Evolutionary conservation across 1,140 invertebrate species (phyloP).

Genomic region (Macrobrachium rosenbergii): DNA sequence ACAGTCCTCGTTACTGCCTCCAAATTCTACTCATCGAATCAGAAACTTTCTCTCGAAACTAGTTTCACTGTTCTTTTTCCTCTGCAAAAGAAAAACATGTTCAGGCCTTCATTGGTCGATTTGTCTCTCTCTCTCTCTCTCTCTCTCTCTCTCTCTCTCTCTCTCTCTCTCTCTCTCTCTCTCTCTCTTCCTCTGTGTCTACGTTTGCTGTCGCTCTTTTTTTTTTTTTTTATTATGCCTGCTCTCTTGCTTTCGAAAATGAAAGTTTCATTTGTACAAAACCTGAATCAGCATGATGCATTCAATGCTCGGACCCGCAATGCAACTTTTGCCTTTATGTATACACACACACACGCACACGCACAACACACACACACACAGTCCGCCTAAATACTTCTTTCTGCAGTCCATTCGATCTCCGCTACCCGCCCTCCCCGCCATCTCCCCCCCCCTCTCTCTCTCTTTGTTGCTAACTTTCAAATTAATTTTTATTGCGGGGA

Average conservation of each 20-base stretch:
- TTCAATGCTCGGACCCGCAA: background rate
- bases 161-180: background rate
- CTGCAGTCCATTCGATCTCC: background rate
- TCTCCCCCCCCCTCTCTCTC: constrained; percentile 15
- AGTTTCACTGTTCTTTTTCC: background rate
- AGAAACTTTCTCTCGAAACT: background rate
- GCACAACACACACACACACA: constrained; percentile 12
- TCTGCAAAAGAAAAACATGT: background rate
- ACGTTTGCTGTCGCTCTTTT: no score
- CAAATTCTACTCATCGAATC: no score
- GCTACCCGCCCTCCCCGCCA: background rate
- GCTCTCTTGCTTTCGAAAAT: background rate
- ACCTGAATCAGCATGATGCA: background rate
- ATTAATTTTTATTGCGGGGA: no score
- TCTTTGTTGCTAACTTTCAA: background rate
- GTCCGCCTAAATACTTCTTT: background rate
- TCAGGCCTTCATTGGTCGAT: no score
- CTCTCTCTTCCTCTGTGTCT: background rate
- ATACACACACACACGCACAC: constrained; percentile 27
- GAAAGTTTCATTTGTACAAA: background rate
- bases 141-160: constrained; percentile 28
- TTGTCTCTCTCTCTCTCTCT: background rate
- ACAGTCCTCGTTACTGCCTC: no score
- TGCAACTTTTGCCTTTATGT: background rate
- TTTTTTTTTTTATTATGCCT: background rate